These are phyloP conservation scores for Teleopsis dalmanni DNA, from an alignment of 1,140 invertebrate genomes.

Conservation along the genomic window DNA sequence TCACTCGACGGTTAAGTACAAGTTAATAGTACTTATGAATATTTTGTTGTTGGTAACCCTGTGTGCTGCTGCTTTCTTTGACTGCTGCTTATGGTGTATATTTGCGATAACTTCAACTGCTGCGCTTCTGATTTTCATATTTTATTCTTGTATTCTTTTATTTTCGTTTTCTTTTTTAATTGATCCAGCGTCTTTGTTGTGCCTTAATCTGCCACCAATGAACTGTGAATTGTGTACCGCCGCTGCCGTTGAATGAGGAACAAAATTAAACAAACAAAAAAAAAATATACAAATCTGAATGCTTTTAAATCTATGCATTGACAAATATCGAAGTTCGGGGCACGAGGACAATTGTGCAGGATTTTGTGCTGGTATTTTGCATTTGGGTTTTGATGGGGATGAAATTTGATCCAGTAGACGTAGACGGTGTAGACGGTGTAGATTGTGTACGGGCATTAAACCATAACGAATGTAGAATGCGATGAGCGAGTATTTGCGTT, in stretches of 20 bases:
- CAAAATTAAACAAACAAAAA: not conserved
- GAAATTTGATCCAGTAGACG: conserved; percentile 35
- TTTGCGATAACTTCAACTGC: not conserved
- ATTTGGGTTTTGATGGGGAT: conserved; percentile 31
- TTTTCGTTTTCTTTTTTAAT: conserved; percentile 27
- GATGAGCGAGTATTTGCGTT: conserved; percentile 6
- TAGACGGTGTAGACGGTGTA: not conserved
- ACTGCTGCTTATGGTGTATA: not conserved
- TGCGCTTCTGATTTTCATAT: conserved; percentile 11
- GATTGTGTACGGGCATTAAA: not conserved
- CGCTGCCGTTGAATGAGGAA: conserved; percentile 4
- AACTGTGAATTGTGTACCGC: conserved; percentile 27
- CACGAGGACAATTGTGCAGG: not conserved
- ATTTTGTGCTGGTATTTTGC: not conserved
- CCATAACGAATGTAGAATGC: not conserved
- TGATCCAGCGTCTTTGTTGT: conserved; percentile 32
- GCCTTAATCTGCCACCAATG: conserved; percentile 42
- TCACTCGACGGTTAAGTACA: conserved; percentile 1
- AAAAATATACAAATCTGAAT: not conserved
- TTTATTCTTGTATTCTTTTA: conserved; percentile 14
- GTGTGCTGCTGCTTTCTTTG: not conserved
- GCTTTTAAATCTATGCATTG: not conserved
- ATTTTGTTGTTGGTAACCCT: conserved; percentile 19
- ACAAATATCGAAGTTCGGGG: not conserved
- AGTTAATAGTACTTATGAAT: conserved; percentile 43